Conservation (phyloP, 2,797 vertebrate genomes). For the Clarias pachynema region DNA sequence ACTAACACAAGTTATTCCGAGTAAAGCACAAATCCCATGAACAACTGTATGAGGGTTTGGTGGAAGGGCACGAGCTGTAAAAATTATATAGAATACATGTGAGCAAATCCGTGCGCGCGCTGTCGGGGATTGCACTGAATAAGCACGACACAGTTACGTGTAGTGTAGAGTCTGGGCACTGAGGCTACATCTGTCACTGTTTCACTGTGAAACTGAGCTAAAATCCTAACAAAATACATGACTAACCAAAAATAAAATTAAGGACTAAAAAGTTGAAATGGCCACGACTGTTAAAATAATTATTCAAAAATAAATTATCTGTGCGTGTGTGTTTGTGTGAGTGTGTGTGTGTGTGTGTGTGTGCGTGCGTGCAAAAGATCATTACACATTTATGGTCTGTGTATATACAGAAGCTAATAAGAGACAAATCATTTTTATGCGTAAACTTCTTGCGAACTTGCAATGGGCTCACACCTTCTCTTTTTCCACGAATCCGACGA, state of each 20-base stretch:
- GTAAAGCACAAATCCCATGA: neutral
- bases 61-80: no score
- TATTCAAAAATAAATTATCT: no score
- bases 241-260: neutral
- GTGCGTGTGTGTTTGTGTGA: no score
- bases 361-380: no score
- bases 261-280: neutral
- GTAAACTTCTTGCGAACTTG: neutral
- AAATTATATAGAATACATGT: no score
- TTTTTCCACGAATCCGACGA: constrained; percentile 97
- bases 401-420: neutral
- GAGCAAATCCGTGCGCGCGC: neutral
- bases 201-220: neutral
- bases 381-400: neutral
- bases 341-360: no score
- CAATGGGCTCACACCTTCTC: constrained; percentile 82
- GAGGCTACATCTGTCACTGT: neutral
- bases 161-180: neutral
- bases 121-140: neutral
- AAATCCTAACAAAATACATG: neutral
- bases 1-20: neutral
- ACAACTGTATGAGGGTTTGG: neutral
- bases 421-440: no score
- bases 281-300: neutral
- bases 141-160: neutral